These are phyloP conservation scores for Boloria euphrosyne DNA, from an alignment of 2,888 invertebrate genomes.

Conservation along the genomic window DNA sequence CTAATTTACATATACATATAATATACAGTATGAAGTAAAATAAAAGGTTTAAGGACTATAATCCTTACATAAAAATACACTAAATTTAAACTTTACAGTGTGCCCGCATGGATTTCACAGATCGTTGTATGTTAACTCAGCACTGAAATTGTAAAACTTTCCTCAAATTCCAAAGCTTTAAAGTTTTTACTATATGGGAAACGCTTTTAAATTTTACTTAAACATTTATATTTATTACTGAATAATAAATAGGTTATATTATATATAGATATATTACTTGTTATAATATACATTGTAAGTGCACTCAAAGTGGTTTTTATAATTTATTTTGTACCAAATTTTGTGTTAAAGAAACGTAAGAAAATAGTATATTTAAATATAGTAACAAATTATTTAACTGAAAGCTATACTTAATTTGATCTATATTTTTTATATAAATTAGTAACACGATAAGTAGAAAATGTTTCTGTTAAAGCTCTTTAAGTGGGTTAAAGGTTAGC, in stretches of 20 bases:
- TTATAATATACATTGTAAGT: too few relatives aligned
- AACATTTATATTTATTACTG: too few relatives aligned
- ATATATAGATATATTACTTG: too few relatives aligned
- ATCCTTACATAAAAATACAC: slow-evolving; percentile 3
- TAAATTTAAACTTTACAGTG: slow-evolving; percentile 9
- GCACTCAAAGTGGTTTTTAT: too few relatives aligned
- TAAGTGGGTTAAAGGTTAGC: slow-evolving; percentile 46
- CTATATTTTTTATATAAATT: slow-evolving; percentile 5
- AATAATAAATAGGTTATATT: too few relatives aligned
- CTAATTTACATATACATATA: too few relatives aligned
- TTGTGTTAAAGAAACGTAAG: too few relatives aligned
- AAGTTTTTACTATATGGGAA: slow-evolving; percentile 9
- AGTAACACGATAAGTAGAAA: slow-evolving; percentile 26
- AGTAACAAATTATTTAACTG: background rate
- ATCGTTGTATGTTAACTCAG: slow-evolving; percentile 14
- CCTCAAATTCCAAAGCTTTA: slow-evolving; percentile 14
- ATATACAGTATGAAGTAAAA: background rate
- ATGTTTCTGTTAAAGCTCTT: slow-evolving; percentile 33
- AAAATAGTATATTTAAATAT: too few relatives aligned
- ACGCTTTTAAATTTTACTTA: slow-evolving; percentile 7
- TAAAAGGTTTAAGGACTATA: background rate
- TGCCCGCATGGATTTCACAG: slow-evolving; percentile 17
- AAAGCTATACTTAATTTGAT: background rate
- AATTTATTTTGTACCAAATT: too few relatives aligned
- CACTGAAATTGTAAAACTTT: slow-evolving; percentile 21